A percentile compares a stretch with the other conserved stretches of the same genome.
Conservation (phyloP, 2,888 invertebrate species). For the Ormyrus rosae region DNA sequence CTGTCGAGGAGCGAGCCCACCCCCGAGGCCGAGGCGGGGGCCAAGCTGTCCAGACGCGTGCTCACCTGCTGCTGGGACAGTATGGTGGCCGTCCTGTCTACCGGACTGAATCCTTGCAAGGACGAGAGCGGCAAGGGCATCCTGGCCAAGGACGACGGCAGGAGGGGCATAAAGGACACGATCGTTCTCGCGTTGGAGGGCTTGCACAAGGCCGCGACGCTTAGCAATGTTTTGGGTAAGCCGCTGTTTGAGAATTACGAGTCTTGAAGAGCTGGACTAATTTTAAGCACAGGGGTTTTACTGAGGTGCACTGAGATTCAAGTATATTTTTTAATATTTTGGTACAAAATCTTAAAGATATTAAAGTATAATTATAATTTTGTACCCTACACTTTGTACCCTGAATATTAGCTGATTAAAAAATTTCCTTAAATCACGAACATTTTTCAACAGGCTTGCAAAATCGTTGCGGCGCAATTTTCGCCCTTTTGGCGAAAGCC, state of each 20-base stretch:
- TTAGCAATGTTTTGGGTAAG: constrained; percentile 89
- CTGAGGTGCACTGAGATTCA: not conserved
- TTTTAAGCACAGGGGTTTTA: not conserved
- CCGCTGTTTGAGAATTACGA: constrained; percentile 7
- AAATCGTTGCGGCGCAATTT: constrained; percentile 92
- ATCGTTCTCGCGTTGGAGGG: constrained; percentile 93
- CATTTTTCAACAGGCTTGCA: constrained; percentile 81
- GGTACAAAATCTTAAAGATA: not conserved
- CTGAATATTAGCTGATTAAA: too few relatives aligned
- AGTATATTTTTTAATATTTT: too few relatives aligned
- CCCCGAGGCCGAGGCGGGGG: constrained; percentile 87
- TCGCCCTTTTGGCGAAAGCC: constrained; percentile 90
- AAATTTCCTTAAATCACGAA: too few relatives aligned
- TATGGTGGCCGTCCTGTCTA: constrained; percentile 91
- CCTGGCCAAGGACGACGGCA: constrained; percentile 68
- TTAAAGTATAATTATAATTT: not conserved
- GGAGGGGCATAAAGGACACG: constrained; percentile 84
- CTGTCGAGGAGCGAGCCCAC: constrained; percentile 82
- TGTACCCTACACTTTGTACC: not conserved
- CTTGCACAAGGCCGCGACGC: constrained; percentile 92
- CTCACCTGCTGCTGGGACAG: constrained; percentile 95
- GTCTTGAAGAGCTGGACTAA: not conserved
- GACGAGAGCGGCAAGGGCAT: constrained; percentile 71
- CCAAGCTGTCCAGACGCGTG: constrained; percentile 86
- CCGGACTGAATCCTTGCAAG: constrained; percentile 76